Evolutionary conservation across 2,888 invertebrate species (phyloP).

Genomic region (Lingula anatina): DNA sequence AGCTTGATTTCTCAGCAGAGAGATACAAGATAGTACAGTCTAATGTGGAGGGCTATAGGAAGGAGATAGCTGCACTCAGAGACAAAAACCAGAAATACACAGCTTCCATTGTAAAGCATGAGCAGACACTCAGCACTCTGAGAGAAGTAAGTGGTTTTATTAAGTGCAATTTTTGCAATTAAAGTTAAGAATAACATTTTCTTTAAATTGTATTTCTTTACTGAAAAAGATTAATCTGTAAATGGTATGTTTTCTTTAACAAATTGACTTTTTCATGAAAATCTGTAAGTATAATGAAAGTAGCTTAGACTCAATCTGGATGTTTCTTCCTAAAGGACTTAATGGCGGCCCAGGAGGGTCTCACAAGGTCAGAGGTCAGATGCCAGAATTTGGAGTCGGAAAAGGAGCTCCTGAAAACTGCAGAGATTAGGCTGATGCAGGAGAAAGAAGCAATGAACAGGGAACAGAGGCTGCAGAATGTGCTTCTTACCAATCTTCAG

Average conservation of each 20-base stretch:
- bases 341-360: conserved; percentile 47
- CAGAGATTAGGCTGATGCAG: conserved; percentile 70
- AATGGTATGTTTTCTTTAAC: too few species aligned
- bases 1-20: conserved; percentile 74
- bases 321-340: conserved; percentile 43
- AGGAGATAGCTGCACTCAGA: conserved; percentile 78
- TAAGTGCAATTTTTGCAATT: too few species aligned
- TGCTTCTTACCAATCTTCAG: conserved; percentile 80
- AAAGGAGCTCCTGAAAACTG: conserved; percentile 70
- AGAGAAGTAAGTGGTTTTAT: conserved; percentile 59
- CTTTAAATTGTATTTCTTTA: too few species aligned
- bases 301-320: too few species aligned
- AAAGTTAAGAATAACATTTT: too few species aligned
- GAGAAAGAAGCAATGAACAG: conserved; percentile 76
- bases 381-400: conserved; percentile 72
- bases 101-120: conserved; percentile 77
- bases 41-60: conserved; percentile 68
- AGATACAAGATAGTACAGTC: conserved; percentile 63
- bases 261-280: too few species aligned
- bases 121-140: conserved; percentile 70
- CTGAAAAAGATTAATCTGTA: too few species aligned
- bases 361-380: conserved; percentile 70
- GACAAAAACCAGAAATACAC: conserved; percentile 80
- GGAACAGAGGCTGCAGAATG: conserved; percentile 73
- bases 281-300: too few species aligned